Evolutionary conservation across 2,113 vertebrate genomes (phyloP).

Genomic region (Ceyx melanurus): DNA sequence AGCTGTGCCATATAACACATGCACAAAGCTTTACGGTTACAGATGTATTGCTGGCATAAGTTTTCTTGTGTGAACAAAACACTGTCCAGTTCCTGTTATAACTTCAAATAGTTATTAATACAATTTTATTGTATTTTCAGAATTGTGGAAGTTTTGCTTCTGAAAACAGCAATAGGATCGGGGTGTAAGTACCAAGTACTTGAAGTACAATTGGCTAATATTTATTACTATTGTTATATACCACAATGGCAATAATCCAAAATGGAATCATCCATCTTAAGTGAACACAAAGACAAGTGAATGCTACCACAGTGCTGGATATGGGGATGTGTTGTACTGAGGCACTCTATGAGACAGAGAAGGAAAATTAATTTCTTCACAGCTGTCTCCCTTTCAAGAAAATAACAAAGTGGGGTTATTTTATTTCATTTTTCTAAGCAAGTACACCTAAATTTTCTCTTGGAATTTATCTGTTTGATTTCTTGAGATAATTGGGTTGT

Average conservation of each 20-base stretch:
- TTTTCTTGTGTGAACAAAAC: background rate
- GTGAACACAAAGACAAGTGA: background rate
- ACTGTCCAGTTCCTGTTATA: background rate
- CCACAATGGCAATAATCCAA: background rate
- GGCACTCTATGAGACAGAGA: background rate
- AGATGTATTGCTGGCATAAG: background rate
- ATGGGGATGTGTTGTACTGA: background rate
- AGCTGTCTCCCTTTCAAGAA: background rate
- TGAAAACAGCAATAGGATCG: background rate
- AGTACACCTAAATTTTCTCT: background rate
- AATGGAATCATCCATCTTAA: background rate
- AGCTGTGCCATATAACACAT: background rate
- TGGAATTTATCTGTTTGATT: background rate
- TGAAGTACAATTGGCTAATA: background rate
- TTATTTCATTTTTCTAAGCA: background rate
- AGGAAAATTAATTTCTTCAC: background rate
- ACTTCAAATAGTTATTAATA: background rate
- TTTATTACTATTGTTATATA: background rate
- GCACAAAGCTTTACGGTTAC: background rate
- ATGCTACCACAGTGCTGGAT: background rate
- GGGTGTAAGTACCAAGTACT: background rate
- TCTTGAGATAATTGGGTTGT: background rate
- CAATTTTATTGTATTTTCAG: background rate
- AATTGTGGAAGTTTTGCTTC: background rate
- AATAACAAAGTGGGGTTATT: too few relatives aligned